Conservation (phyloP, 2,113 vertebrate species). For the Pionites leucogaster region DNA sequence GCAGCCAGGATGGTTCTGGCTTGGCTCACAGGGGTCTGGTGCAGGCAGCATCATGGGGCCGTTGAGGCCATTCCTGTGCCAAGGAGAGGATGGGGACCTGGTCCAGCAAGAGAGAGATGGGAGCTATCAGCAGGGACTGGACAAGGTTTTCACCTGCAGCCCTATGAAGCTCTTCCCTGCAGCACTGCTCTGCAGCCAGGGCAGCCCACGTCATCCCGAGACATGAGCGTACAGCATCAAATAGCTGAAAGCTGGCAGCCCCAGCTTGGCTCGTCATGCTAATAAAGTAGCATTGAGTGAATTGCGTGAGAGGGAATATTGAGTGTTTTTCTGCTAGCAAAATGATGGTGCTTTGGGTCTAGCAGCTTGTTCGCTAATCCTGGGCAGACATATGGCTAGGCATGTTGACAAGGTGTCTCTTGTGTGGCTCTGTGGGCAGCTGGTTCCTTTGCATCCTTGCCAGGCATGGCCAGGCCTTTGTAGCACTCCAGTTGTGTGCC, state of each 20-base stretch:
- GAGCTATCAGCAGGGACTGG: not conserved
- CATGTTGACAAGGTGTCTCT: not conserved
- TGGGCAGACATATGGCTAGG: not conserved
- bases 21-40: not conserved
- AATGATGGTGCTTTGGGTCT: not conserved
- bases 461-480: not conserved
- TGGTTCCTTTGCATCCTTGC: not conserved
- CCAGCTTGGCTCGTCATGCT: not conserved
- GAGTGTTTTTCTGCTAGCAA: not conserved
- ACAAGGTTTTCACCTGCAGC: not conserved
- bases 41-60: not conserved
- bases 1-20: not conserved
- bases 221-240: fast-evolving
- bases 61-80: fast-evolving
- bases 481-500: not conserved
- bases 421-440: not conserved
- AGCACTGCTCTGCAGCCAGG: not conserved
- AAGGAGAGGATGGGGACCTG: fast-evolving
- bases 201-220: not conserved
- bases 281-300: not conserved
- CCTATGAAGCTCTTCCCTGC: not conserved
- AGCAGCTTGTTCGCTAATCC: not conserved
- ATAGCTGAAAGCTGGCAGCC: not conserved
- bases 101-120: not conserved
- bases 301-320: not conserved